A percentile compares a stretch with the other conserved stretches of the same genome.
Evolutionary conservation across 2,797 vertebrate genomes (phyloP).

Genomic region (Tokudaia muenninki): DNA sequence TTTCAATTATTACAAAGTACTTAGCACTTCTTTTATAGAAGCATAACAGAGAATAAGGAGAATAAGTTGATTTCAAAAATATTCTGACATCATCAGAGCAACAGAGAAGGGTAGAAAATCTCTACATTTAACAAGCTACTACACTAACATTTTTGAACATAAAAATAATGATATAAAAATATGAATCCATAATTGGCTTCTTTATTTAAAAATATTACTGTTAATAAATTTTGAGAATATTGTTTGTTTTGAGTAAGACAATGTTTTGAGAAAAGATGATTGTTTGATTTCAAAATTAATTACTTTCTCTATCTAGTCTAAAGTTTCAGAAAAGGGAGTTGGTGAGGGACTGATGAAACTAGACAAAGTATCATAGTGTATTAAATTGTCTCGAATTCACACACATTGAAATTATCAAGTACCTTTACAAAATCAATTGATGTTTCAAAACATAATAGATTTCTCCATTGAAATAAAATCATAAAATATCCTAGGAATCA

Average conservation of each 20-base stretch:
- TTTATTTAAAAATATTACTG: not conserved
- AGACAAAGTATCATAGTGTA: not conserved
- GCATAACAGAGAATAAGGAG: not conserved
- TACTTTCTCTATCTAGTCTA: not conserved
- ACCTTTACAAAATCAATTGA: not conserved
- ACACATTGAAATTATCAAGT: not conserved
- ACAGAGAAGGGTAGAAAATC: not conserved
- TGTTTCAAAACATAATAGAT: not conserved
- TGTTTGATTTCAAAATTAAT: not conserved
- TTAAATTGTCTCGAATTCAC: not conserved
- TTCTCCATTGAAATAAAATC: not conserved
- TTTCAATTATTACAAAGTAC: not conserved
- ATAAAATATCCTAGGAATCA: not conserved
- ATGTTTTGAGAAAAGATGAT: not conserved
- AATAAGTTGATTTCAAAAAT: not conserved
- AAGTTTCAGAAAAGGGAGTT: not conserved
- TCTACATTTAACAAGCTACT: not conserved
- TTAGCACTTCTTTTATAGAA: not conserved
- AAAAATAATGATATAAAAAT: not conserved
- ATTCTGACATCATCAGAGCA: not conserved
- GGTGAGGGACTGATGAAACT: not conserved
- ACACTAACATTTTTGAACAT: not conserved
- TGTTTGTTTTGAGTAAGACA: not conserved
- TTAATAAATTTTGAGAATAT: not conserved
- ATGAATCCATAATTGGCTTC: not conserved